Evolutionary conservation across 2,888 invertebrate genomes (phyloP).

Genomic region (Apamea sordens): DNA sequence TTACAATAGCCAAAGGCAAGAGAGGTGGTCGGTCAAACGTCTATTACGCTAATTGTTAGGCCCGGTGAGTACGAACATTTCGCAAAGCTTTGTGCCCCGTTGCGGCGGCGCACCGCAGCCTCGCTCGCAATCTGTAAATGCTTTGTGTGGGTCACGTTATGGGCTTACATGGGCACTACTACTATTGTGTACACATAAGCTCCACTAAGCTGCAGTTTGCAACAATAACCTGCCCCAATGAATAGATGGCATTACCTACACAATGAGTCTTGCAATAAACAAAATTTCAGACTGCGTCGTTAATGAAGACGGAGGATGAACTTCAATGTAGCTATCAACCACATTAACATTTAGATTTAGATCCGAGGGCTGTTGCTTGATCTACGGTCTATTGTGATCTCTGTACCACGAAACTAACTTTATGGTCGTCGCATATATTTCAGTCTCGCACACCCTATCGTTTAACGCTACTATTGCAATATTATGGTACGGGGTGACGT

Average conservation of each 20-base stretch:
- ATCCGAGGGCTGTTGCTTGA: slow-evolving; percentile 64
- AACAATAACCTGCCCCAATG: slow-evolving; percentile 46
- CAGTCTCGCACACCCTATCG: slow-evolving; percentile 10
- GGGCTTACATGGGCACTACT: slow-evolving; percentile 70
- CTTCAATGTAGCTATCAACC: slow-evolving; percentile 42
- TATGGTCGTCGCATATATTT: slow-evolving; percentile 10
- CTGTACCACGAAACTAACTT: slow-evolving; percentile 40
- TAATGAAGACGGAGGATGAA: slow-evolving; percentile 41
- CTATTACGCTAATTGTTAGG: slow-evolving; percentile 81
- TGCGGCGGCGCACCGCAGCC: slow-evolving; percentile 77
- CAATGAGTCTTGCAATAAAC: slow-evolving; percentile 30
- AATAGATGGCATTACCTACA: slow-evolving; percentile 22
- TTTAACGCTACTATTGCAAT: slow-evolving; percentile 17
- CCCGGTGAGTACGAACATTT: slow-evolving; percentile 72
- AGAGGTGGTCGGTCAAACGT: slow-evolving; percentile 72
- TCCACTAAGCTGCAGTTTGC: slow-evolving; percentile 64
- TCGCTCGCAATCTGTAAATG: slow-evolving; percentile 80
- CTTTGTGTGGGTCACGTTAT: slow-evolving; percentile 79
- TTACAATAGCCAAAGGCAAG: slow-evolving; percentile 63
- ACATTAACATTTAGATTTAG: slow-evolving; percentile 71
- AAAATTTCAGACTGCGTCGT: slow-evolving; percentile 28
- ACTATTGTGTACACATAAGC: slow-evolving; percentile 68
- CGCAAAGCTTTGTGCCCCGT: slow-evolving; percentile 76
- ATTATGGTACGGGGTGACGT: slow-evolving; percentile 36
- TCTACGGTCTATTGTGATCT: slow-evolving; percentile 62